Evolutionary conservation across 64 coral and sea anemone species (phyloP), one percentile per base, ranked within the genome.

Genomic region (Catalaphyllia jardinei): DNA sequence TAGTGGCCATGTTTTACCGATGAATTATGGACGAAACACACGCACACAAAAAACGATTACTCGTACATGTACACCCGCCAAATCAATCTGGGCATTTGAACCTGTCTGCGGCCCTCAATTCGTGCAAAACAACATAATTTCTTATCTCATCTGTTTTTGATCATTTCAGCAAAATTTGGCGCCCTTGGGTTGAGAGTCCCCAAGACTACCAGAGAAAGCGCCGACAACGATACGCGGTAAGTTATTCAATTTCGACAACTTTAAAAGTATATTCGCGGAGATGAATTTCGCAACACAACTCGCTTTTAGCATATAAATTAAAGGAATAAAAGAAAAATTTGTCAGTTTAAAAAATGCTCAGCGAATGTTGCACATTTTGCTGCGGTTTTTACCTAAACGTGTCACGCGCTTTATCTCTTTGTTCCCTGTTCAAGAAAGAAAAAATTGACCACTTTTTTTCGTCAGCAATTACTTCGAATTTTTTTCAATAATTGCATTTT

Each of bases 111-210:
- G 52, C 61, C 0, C 24, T 31, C 33, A 61, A 10, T 83, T 83
- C 33, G 29, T 83, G 29, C 31, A 39, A 55, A 83, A 31, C 28
- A 13, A 62, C 31, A 31, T 22, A 42, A 18, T 38, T 65, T 29
- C 10, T n/a, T 0, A 11, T 8, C 25, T 69, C 25, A 27, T 69
- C 10, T 85, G 8, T 12, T 18, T 85, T 33, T 85, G 13, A 11
- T 27, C 24, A 17, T 80, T 85, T n/a, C 81, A 85, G 81, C 62
- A 85, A 85, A 71, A 85, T 85, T 85, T 85, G 81, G 64, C 81
- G 64, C 19, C 64, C 81, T 12, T 85, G 64, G 81, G 11, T 85
- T 5, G 81, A 85, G 14, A 28, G 11, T 22, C 81, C 81, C 38
- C 62, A 85, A 42, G 24, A 39, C 6, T 2, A 67, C 8, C 30